These are phyloP conservation scores for Drosophila oshimai DNA, from an alignment of 1,140 invertebrate genomes.

Conservation along the genomic window DNA sequence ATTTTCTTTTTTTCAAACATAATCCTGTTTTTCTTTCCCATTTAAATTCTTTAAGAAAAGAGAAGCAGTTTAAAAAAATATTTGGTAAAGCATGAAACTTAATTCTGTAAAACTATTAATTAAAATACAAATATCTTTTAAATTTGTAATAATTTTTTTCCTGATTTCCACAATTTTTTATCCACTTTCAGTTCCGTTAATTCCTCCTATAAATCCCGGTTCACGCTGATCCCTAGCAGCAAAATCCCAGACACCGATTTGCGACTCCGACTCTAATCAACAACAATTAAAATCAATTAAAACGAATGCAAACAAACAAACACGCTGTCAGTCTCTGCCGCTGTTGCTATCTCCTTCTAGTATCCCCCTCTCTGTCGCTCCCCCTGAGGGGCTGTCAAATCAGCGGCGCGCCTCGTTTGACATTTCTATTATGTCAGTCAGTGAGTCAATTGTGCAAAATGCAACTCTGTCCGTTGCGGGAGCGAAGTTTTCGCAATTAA, in stretches of 20 bases:
- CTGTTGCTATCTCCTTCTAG: neutral
- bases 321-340: slow-evolving; percentile 12
- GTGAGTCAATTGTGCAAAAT: slow-evolving; percentile 54
- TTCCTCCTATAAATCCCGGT: neutral
- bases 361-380: slow-evolving; percentile 1
- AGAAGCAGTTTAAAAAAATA: too few species aligned
- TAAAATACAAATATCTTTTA: neutral
- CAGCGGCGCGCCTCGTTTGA: slow-evolving; percentile 63
- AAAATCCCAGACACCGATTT: slow-evolving; percentile 26
- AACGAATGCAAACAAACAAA: slow-evolving; percentile 60
- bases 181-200: neutral
- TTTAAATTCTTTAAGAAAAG: neutral
- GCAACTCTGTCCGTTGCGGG: slow-evolving; percentile 6
- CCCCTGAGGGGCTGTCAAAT: slow-evolving; percentile 52
- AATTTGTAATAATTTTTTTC: too few species aligned
- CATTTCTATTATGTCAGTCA: slow-evolving; percentile 80
- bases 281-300: slow-evolving; percentile 79
- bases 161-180: neutral
- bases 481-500: slow-evolving; percentile 41
- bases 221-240: neutral
- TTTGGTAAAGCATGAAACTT: too few species aligned
- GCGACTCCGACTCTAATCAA: slow-evolving; percentile 55
- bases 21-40: neutral
- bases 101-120: too few species aligned
- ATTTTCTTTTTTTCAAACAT: neutral